phyloP scores from a whole-genome alignment of 2,797 vertebrate genomes.

The Pantherophis alleghaniensis region DNA sequence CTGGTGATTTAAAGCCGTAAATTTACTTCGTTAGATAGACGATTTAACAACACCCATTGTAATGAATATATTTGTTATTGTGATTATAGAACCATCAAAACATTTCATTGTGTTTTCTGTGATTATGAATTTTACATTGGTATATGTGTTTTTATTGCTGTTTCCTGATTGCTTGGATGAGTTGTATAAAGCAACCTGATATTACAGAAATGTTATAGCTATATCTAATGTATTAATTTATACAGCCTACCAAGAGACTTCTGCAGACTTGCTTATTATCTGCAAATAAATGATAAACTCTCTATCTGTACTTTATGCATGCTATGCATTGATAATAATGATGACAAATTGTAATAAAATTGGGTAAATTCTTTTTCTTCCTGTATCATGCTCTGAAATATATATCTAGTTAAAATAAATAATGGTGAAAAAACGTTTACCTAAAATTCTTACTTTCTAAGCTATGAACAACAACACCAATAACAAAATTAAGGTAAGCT shows the following conservation, averaged over 20 bases:
- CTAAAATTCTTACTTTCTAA: background rate
- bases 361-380: background rate
- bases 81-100: background rate
- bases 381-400: background rate
- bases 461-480: background rate
- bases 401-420: background rate
- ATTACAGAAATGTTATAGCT: background rate
- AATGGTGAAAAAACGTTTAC: background rate
- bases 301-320: background rate
- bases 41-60: background rate
- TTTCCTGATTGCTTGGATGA: background rate
- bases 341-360: background rate
- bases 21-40: background rate
- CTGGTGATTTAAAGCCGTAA: background rate
- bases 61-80: background rate
- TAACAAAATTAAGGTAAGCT: background rate
- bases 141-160: background rate
- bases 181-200: background rate
- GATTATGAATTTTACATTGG: background rate
- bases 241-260: background rate
- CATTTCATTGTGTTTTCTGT: background rate
- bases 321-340: background rate
- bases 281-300: background rate
- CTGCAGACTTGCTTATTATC: background rate
- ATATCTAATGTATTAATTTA: background rate